A percentile compares a stretch with the other conserved stretches of the same genome.
Evolutionary conservation across 2,888 invertebrate species (phyloP).

Genomic region (Drosophila affinis): DNA sequence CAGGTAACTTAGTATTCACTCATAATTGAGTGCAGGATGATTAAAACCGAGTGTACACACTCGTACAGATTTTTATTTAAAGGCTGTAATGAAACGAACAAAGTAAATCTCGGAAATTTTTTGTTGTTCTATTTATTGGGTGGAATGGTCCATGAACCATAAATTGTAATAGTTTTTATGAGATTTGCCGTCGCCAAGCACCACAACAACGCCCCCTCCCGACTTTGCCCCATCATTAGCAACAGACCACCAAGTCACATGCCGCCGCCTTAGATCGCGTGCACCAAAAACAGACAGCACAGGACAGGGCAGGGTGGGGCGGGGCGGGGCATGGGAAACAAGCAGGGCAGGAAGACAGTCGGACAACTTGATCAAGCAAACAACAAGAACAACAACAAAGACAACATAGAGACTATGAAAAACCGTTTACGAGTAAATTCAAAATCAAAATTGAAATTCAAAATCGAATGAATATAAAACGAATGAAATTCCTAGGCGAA

Average conservation of each 20-base stretch:
- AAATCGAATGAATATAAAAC: constrained; percentile 54
- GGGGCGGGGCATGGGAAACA: constrained; percentile 4
- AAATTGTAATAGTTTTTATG: constrained; percentile 47
- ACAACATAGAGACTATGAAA: constrained; percentile 17
- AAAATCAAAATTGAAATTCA: constrained; percentile 61
- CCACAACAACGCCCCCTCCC: neutral
- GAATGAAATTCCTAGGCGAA: constrained; percentile 66
- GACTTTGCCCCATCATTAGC: neutral
- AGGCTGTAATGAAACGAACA: neutral
- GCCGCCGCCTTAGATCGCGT: constrained; percentile 47
- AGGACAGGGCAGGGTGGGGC: neutral
- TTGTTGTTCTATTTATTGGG: neutral
- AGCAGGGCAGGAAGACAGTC: constrained; percentile 9
- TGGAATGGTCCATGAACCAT: constrained; percentile 33
- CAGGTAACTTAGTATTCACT: constrained; percentile 3
- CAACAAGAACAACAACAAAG: constrained; percentile 9
- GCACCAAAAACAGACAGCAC: constrained; percentile 29
- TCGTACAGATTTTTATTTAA: neutral
- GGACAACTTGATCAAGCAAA: constrained; percentile 56
- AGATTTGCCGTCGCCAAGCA: constrained; percentile 12
- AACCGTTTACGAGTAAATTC: constrained; percentile 57
- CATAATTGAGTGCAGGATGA: neutral
- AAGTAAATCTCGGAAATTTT: neutral
- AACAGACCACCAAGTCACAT: constrained; percentile 48
- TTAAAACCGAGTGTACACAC: neutral